Conservation (phyloP, 1,140 invertebrate species). For the Zaprionus capensis region DNA sequence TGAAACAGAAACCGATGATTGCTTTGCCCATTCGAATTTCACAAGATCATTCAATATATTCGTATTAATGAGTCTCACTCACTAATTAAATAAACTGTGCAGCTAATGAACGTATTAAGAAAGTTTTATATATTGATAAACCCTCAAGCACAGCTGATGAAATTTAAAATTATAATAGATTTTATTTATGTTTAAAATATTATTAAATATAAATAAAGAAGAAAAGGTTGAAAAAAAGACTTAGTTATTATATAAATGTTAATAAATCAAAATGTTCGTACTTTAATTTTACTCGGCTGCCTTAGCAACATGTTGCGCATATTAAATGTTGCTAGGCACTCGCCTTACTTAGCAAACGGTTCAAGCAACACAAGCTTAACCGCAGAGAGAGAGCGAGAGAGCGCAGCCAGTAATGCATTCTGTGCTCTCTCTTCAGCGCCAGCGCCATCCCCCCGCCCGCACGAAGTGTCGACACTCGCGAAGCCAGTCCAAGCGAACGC, state of each 20-base stretch:
- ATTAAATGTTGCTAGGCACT: slow-evolving; percentile 48
- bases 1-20: slow-evolving; percentile 18
- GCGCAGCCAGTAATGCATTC: slow-evolving; percentile 7
- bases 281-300: background rate
- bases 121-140: background rate
- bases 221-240: background rate
- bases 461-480: background rate
- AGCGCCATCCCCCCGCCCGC: slow-evolving; percentile 13
- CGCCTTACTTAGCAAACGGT: slow-evolving; percentile 39
- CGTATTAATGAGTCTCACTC: background rate
- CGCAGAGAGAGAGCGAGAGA: slow-evolving; percentile 1
- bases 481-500: background rate
- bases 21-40: slow-evolving; percentile 42
- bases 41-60: slow-evolving; percentile 40
- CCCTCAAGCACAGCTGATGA: background rate
- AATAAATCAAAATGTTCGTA: slow-evolving; percentile 4
- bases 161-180: background rate
- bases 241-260: background rate
- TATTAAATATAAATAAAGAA: no score
- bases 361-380: slow-evolving; percentile 40
- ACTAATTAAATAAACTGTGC: background rate
- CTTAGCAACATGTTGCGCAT: slow-evolving; percentile 25
- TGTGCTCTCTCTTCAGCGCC: slow-evolving; percentile 16
- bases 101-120: background rate
- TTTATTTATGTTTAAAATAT: background rate